Evolutionary conservation across 2,113 vertebrate genomes (phyloP).

Genomic region (Barbus barbus): DNA sequence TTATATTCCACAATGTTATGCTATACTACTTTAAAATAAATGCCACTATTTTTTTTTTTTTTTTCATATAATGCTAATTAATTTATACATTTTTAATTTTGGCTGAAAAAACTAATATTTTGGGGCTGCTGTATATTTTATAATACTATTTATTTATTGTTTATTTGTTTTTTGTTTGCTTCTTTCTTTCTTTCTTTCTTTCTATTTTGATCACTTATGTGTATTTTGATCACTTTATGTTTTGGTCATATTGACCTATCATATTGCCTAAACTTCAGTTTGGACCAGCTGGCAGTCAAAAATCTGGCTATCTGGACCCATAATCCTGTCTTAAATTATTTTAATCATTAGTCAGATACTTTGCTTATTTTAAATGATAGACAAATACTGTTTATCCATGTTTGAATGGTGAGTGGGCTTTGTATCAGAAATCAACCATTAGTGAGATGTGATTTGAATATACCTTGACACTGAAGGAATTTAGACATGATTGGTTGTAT

Average conservation of each 20-base stretch:
- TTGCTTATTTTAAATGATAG: not conserved
- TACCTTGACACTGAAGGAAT: not conserved
- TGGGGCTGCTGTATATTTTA: too few relatives aligned
- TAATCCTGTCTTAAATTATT: not conserved
- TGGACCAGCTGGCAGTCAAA: not conserved
- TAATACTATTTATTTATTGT: too few relatives aligned
- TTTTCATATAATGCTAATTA: too few relatives aligned
- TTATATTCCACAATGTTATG: too few relatives aligned
- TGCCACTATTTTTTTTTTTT: too few relatives aligned
- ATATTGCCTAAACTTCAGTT: not conserved
- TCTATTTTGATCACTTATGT: not conserved
- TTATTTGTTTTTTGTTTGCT: too few relatives aligned
- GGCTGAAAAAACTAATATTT: too few relatives aligned
- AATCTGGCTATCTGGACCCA: not conserved
- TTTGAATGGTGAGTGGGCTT: not conserved
- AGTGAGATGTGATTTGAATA: slow-evolving; percentile 1
- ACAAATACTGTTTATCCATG: not conserved
- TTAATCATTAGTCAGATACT: not conserved
- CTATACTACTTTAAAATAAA: too few relatives aligned
- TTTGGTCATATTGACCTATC: not conserved
- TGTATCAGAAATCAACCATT: slow-evolving; percentile 1
- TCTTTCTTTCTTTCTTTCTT: not conserved
- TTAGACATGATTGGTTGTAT: not conserved
- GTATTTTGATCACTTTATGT: not conserved
- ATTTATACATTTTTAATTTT: too few relatives aligned